These are phyloP conservation scores for Rotaria socialis DNA, from an alignment of 2,888 invertebrate species.

Conservation along the genomic window DNA sequence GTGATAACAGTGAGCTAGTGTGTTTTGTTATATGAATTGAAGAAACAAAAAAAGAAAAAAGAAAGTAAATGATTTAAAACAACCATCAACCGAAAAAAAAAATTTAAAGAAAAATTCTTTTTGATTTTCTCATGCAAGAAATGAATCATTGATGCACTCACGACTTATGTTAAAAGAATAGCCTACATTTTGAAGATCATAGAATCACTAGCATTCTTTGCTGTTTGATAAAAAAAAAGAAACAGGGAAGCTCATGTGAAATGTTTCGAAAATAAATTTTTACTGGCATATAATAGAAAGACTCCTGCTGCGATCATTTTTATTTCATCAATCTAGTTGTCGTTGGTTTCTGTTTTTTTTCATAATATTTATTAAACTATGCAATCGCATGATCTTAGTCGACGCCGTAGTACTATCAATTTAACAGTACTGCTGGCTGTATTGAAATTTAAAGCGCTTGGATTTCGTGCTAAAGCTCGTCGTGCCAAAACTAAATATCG, in stretches of 20 bases:
- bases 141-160: no score
- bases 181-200: no score
- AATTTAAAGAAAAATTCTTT: neutral
- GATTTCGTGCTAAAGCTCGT: neutral
- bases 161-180: no score
- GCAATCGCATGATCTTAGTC: neutral
- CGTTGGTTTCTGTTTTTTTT: no score
- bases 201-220: no score
- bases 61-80: neutral
- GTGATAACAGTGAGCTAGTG: constrained; percentile 16
- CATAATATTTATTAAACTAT: neutral
- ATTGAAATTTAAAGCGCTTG: constrained; percentile 31
- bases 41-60: neutral
- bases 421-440: neutral
- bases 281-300: no score
- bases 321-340: no score
- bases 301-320: no score
- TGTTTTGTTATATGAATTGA: constrained; percentile 12
- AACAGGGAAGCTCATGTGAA: no score
- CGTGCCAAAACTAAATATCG: neutral
- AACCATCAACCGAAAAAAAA: neutral
- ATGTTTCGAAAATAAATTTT: no score
- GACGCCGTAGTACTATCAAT: neutral
- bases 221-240: no score
- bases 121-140: no score